Conservation (phyloP, 2,113 vertebrate genomes). For the Daubentonia madagascariensis region DNA sequence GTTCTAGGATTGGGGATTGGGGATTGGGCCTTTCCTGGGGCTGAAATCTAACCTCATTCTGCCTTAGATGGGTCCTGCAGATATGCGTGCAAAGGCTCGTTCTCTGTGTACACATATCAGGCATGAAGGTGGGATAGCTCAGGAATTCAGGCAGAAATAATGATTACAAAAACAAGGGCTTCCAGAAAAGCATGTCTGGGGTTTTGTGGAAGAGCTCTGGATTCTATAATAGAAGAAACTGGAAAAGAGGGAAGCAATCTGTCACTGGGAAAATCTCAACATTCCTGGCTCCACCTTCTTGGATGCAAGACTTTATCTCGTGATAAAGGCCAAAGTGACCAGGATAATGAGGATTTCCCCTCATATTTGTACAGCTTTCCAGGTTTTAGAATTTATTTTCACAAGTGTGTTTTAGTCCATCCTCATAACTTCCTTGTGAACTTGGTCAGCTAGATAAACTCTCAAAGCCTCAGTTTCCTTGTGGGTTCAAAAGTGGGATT, state of each 20-base stretch:
- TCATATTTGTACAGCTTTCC: neutral
- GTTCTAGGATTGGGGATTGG: neutral
- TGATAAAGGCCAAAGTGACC: neutral
- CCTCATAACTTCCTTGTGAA: neutral
- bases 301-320: neutral
- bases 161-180: neutral
- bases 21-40: neutral
- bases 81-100: neutral
- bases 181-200: neutral
- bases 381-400: neutral
- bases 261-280: neutral
- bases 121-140: neutral
- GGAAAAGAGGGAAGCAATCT: neutral
- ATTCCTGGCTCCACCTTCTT: neutral
- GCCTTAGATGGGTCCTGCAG: neutral
- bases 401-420: neutral
- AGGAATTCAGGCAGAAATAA: neutral
- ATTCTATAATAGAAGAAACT: neutral
- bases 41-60: neutral
- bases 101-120: neutral
- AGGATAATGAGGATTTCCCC: neutral
- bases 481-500: neutral
- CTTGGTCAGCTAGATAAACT: neutral
- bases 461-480: neutral
- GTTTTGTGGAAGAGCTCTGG: neutral